Evolutionary conservation across 2,888 invertebrate genomes (phyloP).

Genomic region (Phrixothrix hirtus): DNA sequence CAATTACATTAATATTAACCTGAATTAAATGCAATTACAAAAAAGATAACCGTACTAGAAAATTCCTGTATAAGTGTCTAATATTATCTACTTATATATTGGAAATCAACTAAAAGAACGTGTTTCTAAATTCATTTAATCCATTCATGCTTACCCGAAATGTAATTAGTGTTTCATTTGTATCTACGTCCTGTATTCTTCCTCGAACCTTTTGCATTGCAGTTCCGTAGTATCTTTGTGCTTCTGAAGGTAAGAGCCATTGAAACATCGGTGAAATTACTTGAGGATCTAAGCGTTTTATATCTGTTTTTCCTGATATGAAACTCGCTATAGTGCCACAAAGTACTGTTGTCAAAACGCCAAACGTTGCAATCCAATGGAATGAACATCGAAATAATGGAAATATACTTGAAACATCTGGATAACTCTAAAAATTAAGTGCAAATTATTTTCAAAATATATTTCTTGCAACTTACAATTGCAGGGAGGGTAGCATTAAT

Average conservation of each 20-base stretch:
- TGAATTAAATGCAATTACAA: too few species aligned
- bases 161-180: too few species aligned
- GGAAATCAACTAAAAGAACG: too few species aligned
- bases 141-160: too few species aligned
- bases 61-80: too few species aligned
- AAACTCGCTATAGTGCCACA: constrained; percentile 71
- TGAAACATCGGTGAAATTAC: constrained; percentile 65
- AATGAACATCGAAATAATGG: constrained; percentile 78
- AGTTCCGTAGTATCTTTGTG: constrained; percentile 40
- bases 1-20: too few species aligned
- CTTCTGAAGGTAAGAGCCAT: constrained; percentile 52
- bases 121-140: too few species aligned
- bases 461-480: constrained; percentile 45
- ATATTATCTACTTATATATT: too few species aligned
- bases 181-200: constrained; percentile 2
- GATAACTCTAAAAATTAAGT: constrained; percentile 29
- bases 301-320: constrained; percentile 59
- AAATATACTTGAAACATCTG: constrained; percentile 63
- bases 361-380: constrained; percentile 80
- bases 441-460: not conserved
- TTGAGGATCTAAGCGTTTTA: constrained; percentile 61
- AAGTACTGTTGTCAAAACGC: constrained; percentile 66
- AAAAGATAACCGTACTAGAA: too few species aligned
- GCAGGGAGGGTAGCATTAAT: constrained; percentile 49
- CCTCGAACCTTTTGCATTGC: constrained; percentile 30